Evolutionary conservation across 2,888 invertebrate species (phyloP).

Genomic region (Hirtodrosophila histrioides): DNA sequence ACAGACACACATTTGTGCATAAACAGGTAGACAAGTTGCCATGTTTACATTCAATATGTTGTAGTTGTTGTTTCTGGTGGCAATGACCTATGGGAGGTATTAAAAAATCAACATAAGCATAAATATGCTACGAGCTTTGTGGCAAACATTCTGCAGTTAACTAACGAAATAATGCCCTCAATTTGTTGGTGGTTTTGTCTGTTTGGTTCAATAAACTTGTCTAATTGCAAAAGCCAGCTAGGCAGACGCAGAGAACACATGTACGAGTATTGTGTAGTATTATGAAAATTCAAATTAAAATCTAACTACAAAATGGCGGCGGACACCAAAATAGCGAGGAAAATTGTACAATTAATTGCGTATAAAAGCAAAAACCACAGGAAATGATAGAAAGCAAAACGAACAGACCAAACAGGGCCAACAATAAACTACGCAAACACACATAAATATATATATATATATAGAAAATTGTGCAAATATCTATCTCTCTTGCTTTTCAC

Average conservation of each 20-base stretch:
- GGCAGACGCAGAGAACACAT: conserved; percentile 2
- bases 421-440: conserved; percentile 22
- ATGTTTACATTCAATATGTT: conserved; percentile 28
- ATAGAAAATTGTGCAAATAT: conserved; percentile 45
- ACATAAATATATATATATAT: conserved; percentile 5
- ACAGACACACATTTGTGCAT: neutral
- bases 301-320: conserved; percentile 26
- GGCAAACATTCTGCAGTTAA: conserved; percentile 40
- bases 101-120: conserved; percentile 22
- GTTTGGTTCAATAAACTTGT: conserved; percentile 67
- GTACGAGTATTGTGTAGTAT: conserved; percentile 13
- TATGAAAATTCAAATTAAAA: conserved; percentile 40
- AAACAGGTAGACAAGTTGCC: conserved; percentile 9
- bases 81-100: conserved; percentile 43
- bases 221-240: conserved; percentile 1
- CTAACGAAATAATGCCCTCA: conserved; percentile 19
- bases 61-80: conserved; percentile 26
- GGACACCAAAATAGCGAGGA: conserved; percentile 35
- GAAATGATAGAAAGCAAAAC: conserved; percentile 52
- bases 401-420: conserved; percentile 21
- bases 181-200: conserved; percentile 12
- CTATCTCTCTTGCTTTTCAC: conserved; percentile 49
- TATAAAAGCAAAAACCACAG: conserved; percentile 46
- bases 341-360: conserved; percentile 63
- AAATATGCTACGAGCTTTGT: conserved; percentile 6